These are phyloP conservation scores for Triops longicaudatus DNA, from an alignment of 1,140 invertebrate species.

Conservation along the genomic window DNA sequence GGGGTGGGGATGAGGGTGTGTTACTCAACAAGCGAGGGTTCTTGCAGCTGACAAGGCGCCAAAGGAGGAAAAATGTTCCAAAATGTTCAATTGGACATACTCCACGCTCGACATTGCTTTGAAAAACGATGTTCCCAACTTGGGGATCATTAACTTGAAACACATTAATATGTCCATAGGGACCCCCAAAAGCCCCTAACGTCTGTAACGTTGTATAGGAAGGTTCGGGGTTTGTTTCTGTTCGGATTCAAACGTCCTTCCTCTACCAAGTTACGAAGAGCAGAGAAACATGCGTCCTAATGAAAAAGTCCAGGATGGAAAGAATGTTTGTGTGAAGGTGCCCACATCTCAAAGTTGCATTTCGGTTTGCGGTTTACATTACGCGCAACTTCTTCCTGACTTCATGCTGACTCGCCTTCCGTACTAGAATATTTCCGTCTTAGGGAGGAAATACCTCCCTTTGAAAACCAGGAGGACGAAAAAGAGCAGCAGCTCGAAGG, in stretches of 20 bases:
- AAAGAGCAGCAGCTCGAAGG: neutral
- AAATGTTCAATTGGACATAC: neutral
- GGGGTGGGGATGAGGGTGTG: neutral
- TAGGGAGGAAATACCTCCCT: neutral
- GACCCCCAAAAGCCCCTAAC: neutral
- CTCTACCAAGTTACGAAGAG: neutral
- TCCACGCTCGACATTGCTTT: neutral
- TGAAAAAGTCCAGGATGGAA: neutral
- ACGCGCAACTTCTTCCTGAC: conserved; percentile 7
- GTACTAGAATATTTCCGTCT: neutral
- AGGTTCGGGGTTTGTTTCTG: neutral
- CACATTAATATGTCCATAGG: neutral
- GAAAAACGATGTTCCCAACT: neutral
- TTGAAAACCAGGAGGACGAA: neutral
- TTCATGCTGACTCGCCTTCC: neutral
- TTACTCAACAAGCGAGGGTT: neutral
- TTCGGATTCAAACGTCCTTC: neutral
- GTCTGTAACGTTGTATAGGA: neutral
- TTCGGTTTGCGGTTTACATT: conserved; percentile 12
- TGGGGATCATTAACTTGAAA: neutral
- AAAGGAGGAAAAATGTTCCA: neutral
- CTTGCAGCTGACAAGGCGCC: neutral
- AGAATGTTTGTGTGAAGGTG: conserved; percentile 7
- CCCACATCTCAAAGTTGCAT: neutral
- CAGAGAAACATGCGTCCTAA: neutral